A percentile compares a stretch with the other conserved stretches of the same genome.
phyloP scores from a whole-genome alignment of 2,888 invertebrate genomes.

The Microctonus aethiopoides region DNA sequence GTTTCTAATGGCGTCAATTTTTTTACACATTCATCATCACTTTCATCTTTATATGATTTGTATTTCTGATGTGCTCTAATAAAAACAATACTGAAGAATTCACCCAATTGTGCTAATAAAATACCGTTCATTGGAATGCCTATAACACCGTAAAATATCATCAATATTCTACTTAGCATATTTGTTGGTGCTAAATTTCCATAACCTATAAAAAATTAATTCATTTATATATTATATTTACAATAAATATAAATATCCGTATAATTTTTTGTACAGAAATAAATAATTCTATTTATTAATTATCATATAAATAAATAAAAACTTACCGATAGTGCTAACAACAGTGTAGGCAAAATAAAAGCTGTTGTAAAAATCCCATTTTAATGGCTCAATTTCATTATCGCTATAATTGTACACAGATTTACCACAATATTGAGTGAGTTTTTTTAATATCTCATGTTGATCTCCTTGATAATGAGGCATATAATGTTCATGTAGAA shows the following conservation, averaged over 20 bases:
- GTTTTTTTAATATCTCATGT: constrained; percentile 72
- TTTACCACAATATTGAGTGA: constrained; percentile 81
- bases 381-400: constrained; percentile 73
- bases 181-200: constrained; percentile 91
- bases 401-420: constrained; percentile 75
- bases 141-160: constrained; percentile 88
- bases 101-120: constrained; percentile 74
- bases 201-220: constrained; percentile 73
- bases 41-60: constrained; percentile 76
- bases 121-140: constrained; percentile 88
- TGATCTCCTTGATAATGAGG: constrained; percentile 70
- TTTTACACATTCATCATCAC: constrained; percentile 66
- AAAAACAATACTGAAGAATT: constrained; percentile 80
- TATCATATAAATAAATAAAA: no score
- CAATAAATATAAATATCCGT: not conserved
- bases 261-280: not conserved
- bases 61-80: constrained; percentile 83
- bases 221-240: not conserved
- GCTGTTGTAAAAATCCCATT: constrained; percentile 92
- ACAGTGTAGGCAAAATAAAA: constrained; percentile 93
- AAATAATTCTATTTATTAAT: not conserved
- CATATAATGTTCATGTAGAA: constrained; percentile 72
- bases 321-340: constrained; percentile 88
- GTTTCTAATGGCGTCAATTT: constrained; percentile 58
- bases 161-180: constrained; percentile 81